Base-by-base conservation (phyloP, 2,797 vertebrate species). In the Sitta carolinensis region DNA sequence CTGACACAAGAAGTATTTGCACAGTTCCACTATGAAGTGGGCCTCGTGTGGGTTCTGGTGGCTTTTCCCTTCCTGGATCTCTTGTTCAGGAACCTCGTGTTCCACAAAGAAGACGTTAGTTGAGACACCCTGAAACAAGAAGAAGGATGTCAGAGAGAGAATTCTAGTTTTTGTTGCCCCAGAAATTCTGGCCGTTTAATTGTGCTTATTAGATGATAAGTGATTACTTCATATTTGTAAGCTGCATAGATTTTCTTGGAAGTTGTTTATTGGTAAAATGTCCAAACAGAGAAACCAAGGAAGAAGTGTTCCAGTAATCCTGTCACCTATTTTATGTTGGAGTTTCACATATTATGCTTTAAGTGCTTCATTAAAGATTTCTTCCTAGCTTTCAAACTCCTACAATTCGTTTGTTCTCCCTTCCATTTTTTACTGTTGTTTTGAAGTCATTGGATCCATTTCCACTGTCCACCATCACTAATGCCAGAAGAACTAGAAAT, bases 31-130 rank as follows among this genome's bases (percentile, higher is more conserved):
- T 34, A 99, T 97, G 95, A 99, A 99, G 47, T 22, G 82, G 30
- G 99, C 99, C 95, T 99, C 99, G 0, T 99, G 98, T 17, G 6
- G 87, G 94, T 99, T 99, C 97, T 98, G 98, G 93, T 99, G 99
- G 97, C 99, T 99, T 97, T 64, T 98, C 32, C 99, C 98, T 95
- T 99, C 99, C 92, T 97, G 97, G 87, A 99, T 98, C 89, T 98
- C 96, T 95, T 98, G 97, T 89, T 99, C 99, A 5, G 38, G 97
- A 36, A 98, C 95, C 69, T 90, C 96, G 94, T 99, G 99, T 87
- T 99, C 98, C 97, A 99, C 92, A 97, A 99, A 99, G 97, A 98
- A 99, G 47, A 99, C 81, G 85, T 98, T 99, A 84, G 98, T 98
- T 54, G 96, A 94, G 15, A 99, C 92, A 1, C 99, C 99, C 99